Conservation (phyloP, 2,797 vertebrate species). For the Iguana delicatissima region DNA sequence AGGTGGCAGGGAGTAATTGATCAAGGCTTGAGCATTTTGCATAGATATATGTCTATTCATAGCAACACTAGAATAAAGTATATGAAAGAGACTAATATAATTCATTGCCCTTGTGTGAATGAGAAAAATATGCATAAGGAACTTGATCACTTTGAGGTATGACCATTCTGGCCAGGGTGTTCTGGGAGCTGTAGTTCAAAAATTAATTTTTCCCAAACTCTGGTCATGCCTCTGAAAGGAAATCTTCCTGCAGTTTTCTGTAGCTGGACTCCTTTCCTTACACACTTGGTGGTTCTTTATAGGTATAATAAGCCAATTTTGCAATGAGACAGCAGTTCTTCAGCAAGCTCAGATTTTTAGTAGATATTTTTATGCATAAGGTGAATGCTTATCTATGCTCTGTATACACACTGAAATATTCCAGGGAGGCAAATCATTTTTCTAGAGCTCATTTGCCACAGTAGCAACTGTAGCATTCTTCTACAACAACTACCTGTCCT, state of each 20-base stretch:
- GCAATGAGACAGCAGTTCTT: background rate
- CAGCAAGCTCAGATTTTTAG: background rate
- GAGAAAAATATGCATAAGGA: background rate
- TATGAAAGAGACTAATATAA: background rate
- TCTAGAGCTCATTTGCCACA: background rate
- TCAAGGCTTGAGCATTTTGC: background rate
- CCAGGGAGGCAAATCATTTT: background rate
- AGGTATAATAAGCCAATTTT: background rate
- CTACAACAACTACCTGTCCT: background rate
- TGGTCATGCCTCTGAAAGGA: background rate
- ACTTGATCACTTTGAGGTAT: background rate
- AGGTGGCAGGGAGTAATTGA: background rate
- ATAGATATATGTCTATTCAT: background rate
- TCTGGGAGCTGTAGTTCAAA: background rate
- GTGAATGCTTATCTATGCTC: background rate
- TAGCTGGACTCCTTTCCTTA: background rate
- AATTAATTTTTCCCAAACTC: background rate
- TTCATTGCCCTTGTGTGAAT: background rate
- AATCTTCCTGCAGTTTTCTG: no score
- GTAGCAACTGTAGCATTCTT: background rate
- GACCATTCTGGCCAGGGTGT: background rate
- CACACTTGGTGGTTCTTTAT: background rate
- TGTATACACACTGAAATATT: background rate
- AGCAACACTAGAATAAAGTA: background rate
- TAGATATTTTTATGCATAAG: background rate